These are phyloP conservation scores for Bradypus variegatus DNA, from an alignment of 2,797 vertebrate genomes.

Conservation along the genomic window DNA sequence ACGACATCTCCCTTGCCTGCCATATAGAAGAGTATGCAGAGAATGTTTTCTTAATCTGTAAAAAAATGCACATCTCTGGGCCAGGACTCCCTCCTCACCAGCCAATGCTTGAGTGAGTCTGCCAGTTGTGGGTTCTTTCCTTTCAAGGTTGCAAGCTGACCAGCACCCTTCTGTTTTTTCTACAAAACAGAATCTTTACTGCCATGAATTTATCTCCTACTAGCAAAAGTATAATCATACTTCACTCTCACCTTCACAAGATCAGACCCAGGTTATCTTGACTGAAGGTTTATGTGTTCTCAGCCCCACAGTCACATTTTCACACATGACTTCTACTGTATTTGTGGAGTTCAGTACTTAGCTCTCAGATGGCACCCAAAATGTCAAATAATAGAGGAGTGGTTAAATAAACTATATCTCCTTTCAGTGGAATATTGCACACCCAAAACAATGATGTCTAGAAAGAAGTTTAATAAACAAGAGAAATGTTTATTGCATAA, in stretches of 20 bases:
- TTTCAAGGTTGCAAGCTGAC: not conserved
- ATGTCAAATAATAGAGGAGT: not conserved
- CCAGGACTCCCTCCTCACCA: not conserved
- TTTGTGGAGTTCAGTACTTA: not conserved
- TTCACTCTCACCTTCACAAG: not conserved
- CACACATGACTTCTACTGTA: not conserved
- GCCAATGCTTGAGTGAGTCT: not conserved
- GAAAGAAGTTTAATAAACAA: not conserved
- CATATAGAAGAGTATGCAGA: not conserved
- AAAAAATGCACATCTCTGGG: not conserved
- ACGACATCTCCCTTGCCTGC: fast-evolving
- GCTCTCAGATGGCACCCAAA: not conserved
- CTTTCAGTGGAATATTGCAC: not conserved
- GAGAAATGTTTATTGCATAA: not conserved
- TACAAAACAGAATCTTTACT: not conserved
- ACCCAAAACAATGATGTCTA: not conserved
- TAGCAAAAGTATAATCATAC: not conserved
- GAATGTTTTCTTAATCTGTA: not conserved
- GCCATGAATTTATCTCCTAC: not conserved
- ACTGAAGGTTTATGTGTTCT: not conserved
- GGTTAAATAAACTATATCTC: not conserved
- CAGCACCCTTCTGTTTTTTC: not conserved
- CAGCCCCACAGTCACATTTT: not conserved
- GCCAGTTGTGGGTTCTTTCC: not conserved
- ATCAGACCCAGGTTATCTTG: not conserved